Evolutionary conservation across 2,797 vertebrate genomes (phyloP), one percentile per base, ranked within the genome.

Genomic region (Paramormyrops hopkinsi): DNA sequence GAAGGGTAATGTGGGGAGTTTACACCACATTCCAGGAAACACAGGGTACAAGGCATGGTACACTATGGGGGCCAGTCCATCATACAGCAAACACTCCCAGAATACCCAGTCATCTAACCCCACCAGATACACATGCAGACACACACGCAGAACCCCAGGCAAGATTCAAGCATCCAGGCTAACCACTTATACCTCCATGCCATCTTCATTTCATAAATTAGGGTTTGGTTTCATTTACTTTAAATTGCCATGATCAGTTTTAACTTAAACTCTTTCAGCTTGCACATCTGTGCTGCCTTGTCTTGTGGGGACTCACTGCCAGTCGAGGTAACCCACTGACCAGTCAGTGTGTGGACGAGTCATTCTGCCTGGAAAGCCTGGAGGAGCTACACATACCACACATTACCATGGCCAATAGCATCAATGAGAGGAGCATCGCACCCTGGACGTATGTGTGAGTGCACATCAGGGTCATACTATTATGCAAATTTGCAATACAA

Each of bases 371-470:
- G 0, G 92, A 92, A 91, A 95, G 82, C 62, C 90, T 96, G 82
- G 93, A 94, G 87, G 94, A 95, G 83, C 95, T 94, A 89, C 92
- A 95, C 92, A 88, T 91, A 82, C 94, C 96, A 89, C 91, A 95
- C 88, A 91, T 94, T 54, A 94, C 92, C 91, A 91, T 96, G 89
- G 95, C 95, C 62, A 94, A 90, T 88, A 89, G 37, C 87, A 94
- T 97, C 90, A 95, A 96, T 1, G 95, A 96, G 90, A 95, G 96
- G 91, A 97, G 96, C 88, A 90, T 96, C 1, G 95, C 96, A 1
- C 89, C 94, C 65, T 96, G 96, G 96, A 94, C 69, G 65, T 96
- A 97, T 1, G 91, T 93, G 96, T 97, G 90, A 96, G 96, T 95
- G 73, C 0, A 56, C 25, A 56, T 54, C 29, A n/a, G 48, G 19